phyloP scores from a whole-genome alignment of 1,140 invertebrate species.

The Bombus cullumanus region DNA sequence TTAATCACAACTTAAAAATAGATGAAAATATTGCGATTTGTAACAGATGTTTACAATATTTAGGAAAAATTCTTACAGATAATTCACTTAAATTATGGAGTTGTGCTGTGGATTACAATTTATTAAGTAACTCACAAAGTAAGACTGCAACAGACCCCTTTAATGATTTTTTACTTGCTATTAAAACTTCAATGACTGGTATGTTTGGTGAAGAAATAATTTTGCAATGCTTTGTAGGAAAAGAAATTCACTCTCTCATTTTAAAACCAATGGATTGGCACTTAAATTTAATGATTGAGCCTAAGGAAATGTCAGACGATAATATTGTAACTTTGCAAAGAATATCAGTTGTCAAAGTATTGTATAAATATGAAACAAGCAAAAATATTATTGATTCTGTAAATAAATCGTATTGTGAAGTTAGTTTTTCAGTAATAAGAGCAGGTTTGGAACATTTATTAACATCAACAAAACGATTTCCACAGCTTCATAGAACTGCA shows the following conservation, averaged over 20 bases:
- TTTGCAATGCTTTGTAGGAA: constrained; percentile 69
- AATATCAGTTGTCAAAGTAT: constrained; percentile 72
- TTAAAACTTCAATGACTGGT: constrained; percentile 67
- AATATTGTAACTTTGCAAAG: constrained; percentile 65
- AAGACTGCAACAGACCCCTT: constrained; percentile 64
- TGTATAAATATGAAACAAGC: constrained; percentile 76
- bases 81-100: constrained; percentile 78
- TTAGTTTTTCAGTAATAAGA: constrained; percentile 71
- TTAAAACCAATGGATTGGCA: constrained; percentile 77
- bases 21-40: constrained; percentile 67
- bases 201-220: constrained; percentile 73
- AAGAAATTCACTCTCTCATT: constrained; percentile 71
- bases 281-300: constrained; percentile 73
- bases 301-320: constrained; percentile 43
- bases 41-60: constrained; percentile 72
- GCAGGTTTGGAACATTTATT: constrained; percentile 77
- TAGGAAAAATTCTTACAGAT: constrained; percentile 68
- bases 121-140: constrained; percentile 24
- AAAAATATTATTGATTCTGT: constrained; percentile 59
- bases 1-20: constrained; percentile 68
- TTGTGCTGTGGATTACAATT: constrained; percentile 71
- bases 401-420: constrained; percentile 71
- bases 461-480: constrained; percentile 73
- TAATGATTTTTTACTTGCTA: constrained; percentile 75
- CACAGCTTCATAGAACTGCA: constrained; percentile 72